Conservation (phyloP, 2,113 vertebrate species). For the Gobiocypris rarus region DNA sequence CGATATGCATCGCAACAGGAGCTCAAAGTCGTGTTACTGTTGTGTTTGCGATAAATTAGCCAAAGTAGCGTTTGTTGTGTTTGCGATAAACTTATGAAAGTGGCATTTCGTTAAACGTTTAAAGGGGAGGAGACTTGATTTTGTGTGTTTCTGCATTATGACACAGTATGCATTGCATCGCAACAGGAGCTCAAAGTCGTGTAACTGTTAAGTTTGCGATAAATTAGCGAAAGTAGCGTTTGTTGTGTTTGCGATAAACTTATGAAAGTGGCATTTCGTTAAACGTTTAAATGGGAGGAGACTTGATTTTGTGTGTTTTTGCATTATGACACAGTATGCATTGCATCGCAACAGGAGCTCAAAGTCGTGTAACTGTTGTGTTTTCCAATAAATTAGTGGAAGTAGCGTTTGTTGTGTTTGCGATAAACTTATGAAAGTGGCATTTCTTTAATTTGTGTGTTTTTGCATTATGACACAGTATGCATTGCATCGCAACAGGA, state of each 20-base stretch:
- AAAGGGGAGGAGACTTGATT: not conserved
- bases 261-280: too few relatives aligned
- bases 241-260: too few relatives aligned
- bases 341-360: not conserved
- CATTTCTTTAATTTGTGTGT: not conserved
- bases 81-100: too few relatives aligned
- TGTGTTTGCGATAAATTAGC: not conserved
- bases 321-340: not conserved
- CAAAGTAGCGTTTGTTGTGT: conserved; percentile 33
- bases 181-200: not conserved
- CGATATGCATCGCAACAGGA: conserved; percentile 28
- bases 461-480: not conserved
- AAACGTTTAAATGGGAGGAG: not conserved
- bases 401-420: too few relatives aligned
- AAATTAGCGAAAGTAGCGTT: conserved; percentile 7
- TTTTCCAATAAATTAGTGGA: too few relatives aligned
- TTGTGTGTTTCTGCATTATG: not conserved
- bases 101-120: not conserved
- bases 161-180: not conserved
- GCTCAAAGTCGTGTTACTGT: conserved; percentile 17
- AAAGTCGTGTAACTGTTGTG: too few relatives aligned
- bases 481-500: not conserved
- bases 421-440: too few relatives aligned
- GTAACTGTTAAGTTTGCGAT: not conserved
- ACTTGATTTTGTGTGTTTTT: not conserved